Percentiles rank a stretch among this genome's conserved stretches.
These are phyloP conservation scores for Pangasius sanitwongsei DNA, from an alignment of 2,797 vertebrate genomes.

Conservation along the genomic window DNA sequence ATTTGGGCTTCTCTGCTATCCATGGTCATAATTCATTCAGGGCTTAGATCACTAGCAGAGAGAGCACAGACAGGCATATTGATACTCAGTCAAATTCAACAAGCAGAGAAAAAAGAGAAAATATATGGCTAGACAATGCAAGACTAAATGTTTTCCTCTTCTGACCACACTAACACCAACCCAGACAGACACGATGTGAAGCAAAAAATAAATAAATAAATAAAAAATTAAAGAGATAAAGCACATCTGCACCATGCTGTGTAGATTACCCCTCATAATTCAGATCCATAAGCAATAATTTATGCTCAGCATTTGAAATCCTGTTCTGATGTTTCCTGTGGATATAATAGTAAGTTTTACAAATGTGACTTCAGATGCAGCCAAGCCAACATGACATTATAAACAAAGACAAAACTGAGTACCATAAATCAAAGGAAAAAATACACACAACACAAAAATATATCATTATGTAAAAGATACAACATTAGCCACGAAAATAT, in stretches of 20 bases:
- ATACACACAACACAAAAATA: not conserved
- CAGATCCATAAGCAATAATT: not conserved
- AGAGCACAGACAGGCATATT: not conserved
- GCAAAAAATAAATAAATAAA: not conserved
- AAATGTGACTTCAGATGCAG: not conserved
- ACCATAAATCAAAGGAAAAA: not conserved
- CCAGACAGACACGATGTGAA: conserved; percentile 6
- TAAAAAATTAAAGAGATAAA: not conserved
- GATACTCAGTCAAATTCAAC: not conserved
- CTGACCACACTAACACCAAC: not conserved
- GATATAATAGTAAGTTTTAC: conserved; percentile 15
- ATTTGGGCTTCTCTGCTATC: not conserved
- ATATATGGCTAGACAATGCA: not conserved
- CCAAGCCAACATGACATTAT: not conserved
- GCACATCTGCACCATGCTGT: conserved; percentile 9
- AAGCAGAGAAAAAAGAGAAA: not conserved
- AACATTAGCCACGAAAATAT: not conserved
- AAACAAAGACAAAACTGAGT: not conserved
- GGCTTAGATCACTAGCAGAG: conserved; percentile 5
- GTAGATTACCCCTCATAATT: conserved; percentile 16
- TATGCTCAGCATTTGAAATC: not conserved
- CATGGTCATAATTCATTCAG: not conserved
- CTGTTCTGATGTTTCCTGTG: not conserved
- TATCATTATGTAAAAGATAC: not conserved
- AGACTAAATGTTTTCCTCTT: not conserved